A percentile compares a stretch with the other conserved stretches of the same genome.
Evolutionary conservation across 2,113 vertebrate genomes (phyloP).

Genomic region (Myiagra hebetior): DNA sequence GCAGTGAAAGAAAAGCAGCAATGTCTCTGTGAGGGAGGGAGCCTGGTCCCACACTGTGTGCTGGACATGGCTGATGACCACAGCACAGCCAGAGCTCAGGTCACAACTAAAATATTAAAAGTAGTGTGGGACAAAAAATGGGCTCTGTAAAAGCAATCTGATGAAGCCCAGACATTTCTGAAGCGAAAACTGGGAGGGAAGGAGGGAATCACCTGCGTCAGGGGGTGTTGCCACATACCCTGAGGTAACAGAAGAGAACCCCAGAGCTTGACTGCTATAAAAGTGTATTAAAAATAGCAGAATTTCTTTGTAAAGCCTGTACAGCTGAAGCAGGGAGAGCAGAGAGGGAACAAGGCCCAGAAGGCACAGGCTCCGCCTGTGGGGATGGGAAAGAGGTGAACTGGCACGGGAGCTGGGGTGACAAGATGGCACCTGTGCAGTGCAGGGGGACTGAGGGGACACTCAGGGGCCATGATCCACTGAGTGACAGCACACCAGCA

Average conservation of each 20-base stretch:
- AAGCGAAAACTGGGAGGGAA: neutral
- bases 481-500: neutral
- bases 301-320: neutral
- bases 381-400: neutral
- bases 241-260: neutral
- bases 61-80: neutral
- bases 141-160: neutral
- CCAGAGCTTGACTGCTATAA: neutral
- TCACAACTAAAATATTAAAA: neutral
- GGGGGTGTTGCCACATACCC: neutral
- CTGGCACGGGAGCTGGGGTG: neutral
- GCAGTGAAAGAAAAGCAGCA: neutral
- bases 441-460: fast-evolving
- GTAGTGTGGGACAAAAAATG: neutral
- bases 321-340: neutral
- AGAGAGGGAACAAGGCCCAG: neutral
- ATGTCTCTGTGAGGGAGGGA: neutral
- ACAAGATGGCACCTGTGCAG: neutral
- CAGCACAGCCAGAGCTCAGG: neutral
- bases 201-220: neutral
- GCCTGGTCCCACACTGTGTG: no score
- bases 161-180: neutral
- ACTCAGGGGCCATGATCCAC: fast-evolving
- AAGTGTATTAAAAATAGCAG: neutral
- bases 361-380: neutral